phyloP scores from a whole-genome alignment of 2,888 invertebrate genomes.

The Cartodere bifasciata region DNA sequence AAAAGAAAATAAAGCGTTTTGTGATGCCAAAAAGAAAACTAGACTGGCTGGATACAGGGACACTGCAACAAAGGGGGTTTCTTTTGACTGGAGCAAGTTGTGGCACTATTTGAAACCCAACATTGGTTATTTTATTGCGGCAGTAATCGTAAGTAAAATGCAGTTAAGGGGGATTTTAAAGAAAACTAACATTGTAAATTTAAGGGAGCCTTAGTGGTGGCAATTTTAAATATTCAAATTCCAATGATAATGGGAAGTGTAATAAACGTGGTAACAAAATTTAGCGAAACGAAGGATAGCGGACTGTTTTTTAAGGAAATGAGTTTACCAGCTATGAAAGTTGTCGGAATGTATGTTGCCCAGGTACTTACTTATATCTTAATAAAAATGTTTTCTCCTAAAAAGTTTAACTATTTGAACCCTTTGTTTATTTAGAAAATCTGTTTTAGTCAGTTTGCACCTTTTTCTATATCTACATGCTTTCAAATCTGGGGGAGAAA shows the following conservation, averaged over 20 bases:
- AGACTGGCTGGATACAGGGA: slow-evolving; percentile 28
- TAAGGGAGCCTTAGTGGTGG: slow-evolving; percentile 79
- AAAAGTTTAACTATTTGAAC: too few species aligned
- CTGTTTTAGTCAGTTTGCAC: slow-evolving; percentile 58
- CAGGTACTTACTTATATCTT: slow-evolving; percentile 44
- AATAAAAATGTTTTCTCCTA: too few species aligned
- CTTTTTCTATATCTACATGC: slow-evolving; percentile 75
- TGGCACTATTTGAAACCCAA: slow-evolving; percentile 63
- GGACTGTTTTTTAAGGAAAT: slow-evolving; percentile 48
- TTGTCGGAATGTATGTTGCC: slow-evolving; percentile 54
- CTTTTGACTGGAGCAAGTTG: slow-evolving; percentile 70
- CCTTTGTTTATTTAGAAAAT: slow-evolving; percentile 1
- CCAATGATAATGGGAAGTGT: slow-evolving; percentile 72
- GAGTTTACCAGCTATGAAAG: slow-evolving; percentile 50
- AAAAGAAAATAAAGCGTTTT: slow-evolving; percentile 22
- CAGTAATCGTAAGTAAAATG: slow-evolving; percentile 57
- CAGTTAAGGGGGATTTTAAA: slow-evolving; percentile 1
- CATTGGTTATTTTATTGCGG: slow-evolving; percentile 60
- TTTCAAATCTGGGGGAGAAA: slow-evolving; percentile 80
- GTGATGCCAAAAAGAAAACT: slow-evolving; percentile 23
- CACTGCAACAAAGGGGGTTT: slow-evolving; percentile 37
- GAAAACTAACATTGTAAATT: slow-evolving; percentile 25
- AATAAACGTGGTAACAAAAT: slow-evolving; percentile 62
- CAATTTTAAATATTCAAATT: slow-evolving; percentile 79
- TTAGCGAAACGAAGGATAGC: slow-evolving; percentile 37